phyloP scores from a whole-genome alignment of 2,797 vertebrate genomes.

The Miichthys miiuy region DNA sequence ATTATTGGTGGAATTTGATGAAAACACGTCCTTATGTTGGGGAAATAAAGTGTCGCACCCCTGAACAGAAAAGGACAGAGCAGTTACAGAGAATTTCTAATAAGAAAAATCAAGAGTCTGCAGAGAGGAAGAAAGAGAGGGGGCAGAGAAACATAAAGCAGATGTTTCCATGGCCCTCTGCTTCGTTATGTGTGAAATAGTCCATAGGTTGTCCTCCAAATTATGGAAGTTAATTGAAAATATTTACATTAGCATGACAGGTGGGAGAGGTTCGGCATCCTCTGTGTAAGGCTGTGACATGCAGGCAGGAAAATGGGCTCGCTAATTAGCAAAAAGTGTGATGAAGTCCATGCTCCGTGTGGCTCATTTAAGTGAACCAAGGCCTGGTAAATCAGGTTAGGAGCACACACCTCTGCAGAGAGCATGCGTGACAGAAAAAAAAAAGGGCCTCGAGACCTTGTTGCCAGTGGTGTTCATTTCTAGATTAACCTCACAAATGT shows the following conservation, averaged over 20 bases:
- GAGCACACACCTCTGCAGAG: constrained; percentile 26
- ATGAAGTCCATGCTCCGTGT: constrained; percentile 74
- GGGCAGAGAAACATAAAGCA: constrained; percentile 76
- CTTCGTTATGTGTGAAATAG: constrained; percentile 74
- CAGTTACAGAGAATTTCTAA: constrained; percentile 28
- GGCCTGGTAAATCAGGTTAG: constrained; percentile 54
- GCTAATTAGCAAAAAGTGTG: constrained; percentile 65
- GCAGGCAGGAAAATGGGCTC: constrained; percentile 61
- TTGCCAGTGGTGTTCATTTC: constrained; percentile 39
- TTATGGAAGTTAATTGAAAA: constrained; percentile 78
- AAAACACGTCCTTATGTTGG: constrained; percentile 1
- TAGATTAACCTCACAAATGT: constrained; percentile 36
- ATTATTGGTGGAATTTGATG: neutral
- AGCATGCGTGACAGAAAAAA: constrained; percentile 8
- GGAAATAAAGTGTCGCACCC: neutral
- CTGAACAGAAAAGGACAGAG: constrained; percentile 16
- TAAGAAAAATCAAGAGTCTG: constrained; percentile 49
- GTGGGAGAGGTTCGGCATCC: constrained; percentile 58
- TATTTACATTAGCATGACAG: constrained; percentile 82
- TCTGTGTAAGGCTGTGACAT: constrained; percentile 45
- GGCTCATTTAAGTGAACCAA: constrained; percentile 40
- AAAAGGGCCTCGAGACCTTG: constrained; percentile 4
- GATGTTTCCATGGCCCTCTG: constrained; percentile 67
- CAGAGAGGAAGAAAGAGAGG: constrained; percentile 36
- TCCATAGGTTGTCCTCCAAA: constrained; percentile 78